Conservation (phyloP, 2,888 invertebrate genomes). For the Priocnemis perturbator region DNA sequence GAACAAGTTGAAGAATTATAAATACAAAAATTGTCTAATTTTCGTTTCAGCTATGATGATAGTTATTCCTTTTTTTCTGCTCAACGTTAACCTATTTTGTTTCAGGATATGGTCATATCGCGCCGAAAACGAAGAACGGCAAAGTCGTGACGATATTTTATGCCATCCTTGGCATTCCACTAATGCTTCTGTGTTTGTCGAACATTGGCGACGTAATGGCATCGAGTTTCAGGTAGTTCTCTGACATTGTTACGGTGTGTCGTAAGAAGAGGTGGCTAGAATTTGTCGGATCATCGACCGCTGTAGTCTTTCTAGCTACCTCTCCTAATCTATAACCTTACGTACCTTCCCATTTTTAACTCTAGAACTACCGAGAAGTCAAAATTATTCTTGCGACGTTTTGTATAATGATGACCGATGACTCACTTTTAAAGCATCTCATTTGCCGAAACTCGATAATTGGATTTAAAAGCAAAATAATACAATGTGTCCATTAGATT, state of each 20-base stretch:
- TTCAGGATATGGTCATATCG: slow-evolving; percentile 95
- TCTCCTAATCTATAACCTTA: no score
- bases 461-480: no score
- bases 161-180: slow-evolving; percentile 95
- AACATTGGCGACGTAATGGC: slow-evolving; percentile 97
- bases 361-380: no score
- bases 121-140: slow-evolving; percentile 94
- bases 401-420: no score
- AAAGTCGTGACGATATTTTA: slow-evolving; percentile 97
- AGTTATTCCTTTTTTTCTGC: slow-evolving; percentile 10
- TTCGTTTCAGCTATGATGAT: no score
- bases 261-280: not conserved
- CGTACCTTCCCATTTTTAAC: no score
- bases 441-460: no score
- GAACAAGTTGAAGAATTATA: no score
- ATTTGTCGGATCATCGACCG: not conserved
- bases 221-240: slow-evolving; percentile 85
- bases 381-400: slow-evolving; percentile 15
- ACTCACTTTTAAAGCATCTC: no score
- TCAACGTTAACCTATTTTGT: slow-evolving; percentile 28
- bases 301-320: not conserved
- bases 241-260: not conserved
- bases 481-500: no score
- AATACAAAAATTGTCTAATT: no score
- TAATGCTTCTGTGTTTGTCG: slow-evolving; percentile 95